Conservation (phyloP, 2,888 invertebrate genomes). For the Chouioia cunea region DNA sequence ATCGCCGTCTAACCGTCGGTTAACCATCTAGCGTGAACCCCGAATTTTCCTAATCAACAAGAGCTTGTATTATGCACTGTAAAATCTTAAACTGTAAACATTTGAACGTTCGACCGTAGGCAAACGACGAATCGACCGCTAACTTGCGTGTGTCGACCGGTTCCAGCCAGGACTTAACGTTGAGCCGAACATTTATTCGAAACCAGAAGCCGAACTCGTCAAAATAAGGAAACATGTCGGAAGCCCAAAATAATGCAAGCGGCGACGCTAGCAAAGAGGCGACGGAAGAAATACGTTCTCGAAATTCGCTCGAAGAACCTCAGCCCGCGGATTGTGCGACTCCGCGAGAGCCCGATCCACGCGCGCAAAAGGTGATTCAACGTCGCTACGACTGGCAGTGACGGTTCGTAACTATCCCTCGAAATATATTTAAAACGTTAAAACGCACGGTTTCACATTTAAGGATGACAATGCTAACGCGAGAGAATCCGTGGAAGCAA, state of each 20-base stretch:
- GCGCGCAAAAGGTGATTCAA: conserved; percentile 18
- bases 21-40: no score
- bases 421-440: no score
- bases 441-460: neutral
- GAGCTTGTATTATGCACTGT: no score
- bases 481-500: conserved; percentile 30
- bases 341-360: conserved; percentile 8
- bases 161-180: no score
- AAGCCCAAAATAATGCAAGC: conserved; percentile 12
- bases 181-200: neutral
- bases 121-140: no score
- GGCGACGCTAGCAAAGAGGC: conserved; percentile 29
- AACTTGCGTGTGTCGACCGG: no score
- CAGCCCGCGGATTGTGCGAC: conserved; percentile 15
- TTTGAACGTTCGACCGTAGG: no score
- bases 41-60: no score
- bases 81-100: no score
- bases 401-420: no score
- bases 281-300: neutral
- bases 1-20: no score
- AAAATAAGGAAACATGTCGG: conserved; percentile 34
- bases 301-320: neutral
- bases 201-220: neutral
- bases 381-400: neutral
- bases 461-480: conserved; percentile 38